Evolutionary conservation across 2,888 invertebrate species (phyloP).

Genomic region (Glaucopsyche alexis): DNA sequence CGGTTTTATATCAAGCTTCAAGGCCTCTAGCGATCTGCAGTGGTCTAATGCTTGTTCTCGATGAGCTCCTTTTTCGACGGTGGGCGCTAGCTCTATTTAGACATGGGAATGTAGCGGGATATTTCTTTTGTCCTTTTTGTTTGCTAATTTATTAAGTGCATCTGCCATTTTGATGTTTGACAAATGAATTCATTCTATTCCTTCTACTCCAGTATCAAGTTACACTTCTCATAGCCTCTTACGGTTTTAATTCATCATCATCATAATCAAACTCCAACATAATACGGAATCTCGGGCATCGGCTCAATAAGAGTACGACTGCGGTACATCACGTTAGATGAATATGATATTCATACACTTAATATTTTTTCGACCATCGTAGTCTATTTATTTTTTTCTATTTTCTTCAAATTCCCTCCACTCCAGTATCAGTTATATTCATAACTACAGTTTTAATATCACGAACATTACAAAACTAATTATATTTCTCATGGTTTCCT

Average conservation of each 20-base stretch:
- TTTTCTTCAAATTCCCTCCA: not conserved
- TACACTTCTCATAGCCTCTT: slow-evolving; percentile 2
- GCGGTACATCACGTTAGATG: too few species aligned
- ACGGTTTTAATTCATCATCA: not conserved
- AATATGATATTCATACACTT: too few species aligned
- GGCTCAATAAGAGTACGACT: too few species aligned
- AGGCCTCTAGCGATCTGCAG: too few species aligned
- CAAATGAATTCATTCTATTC: not conserved
- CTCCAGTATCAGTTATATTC: not conserved
- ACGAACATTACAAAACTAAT: not conserved
- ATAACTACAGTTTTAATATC: not conserved
- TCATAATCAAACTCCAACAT: not conserved
- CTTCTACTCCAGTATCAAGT: not conserved
- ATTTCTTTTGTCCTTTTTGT: slow-evolving; percentile 2
- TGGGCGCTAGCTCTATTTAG: too few species aligned
- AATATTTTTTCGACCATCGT: too few species aligned
- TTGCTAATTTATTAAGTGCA: slow-evolving; percentile 19
- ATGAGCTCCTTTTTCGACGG: too few species aligned
- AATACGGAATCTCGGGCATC: not conserved
- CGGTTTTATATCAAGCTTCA: too few species aligned
- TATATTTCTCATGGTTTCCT: slow-evolving; percentile 12
- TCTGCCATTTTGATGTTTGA: slow-evolving; percentile 4
- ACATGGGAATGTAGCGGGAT: slow-evolving; percentile 14
- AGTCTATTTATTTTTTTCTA: not conserved
- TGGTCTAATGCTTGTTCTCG: too few species aligned